A percentile compares a stretch with the other conserved stretches of the same genome.
Evolutionary conservation across 1,140 invertebrate genomes (phyloP).

Genomic region (Gryon sp.): DNA sequence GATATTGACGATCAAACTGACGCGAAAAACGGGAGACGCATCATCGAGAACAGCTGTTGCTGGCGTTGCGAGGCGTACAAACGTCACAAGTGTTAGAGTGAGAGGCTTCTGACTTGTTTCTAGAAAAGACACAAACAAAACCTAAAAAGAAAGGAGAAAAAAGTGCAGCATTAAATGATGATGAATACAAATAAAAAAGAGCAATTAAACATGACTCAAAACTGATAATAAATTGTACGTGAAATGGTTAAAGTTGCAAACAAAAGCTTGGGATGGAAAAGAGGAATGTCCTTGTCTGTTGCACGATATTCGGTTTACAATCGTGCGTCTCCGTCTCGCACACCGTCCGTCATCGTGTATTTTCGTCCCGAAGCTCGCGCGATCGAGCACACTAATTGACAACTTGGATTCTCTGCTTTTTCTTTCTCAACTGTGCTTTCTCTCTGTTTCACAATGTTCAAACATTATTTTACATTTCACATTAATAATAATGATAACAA

Average conservation of each 20-base stretch:
- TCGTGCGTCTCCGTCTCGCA: neutral
- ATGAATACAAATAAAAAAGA: no score
- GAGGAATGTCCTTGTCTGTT: neutral
- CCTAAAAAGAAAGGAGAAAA: no score
- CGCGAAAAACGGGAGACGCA: slow-evolving; percentile 18
- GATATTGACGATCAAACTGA: neutral
- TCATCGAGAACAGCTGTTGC: slow-evolving; percentile 73
- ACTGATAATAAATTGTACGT: no score
- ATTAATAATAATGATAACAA: no score
- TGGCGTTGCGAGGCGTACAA: slow-evolving; percentile 64
- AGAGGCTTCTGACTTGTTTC: slow-evolving; percentile 39
- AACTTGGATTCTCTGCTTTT: neutral
- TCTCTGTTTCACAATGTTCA: no score
- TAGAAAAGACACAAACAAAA: neutral
- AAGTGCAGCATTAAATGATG: no score
- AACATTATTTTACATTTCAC: no score
- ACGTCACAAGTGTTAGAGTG: slow-evolving; percentile 67
- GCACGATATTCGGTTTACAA: no score
- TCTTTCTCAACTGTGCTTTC: neutral
- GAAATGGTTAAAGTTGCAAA: no score
- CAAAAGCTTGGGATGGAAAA: no score
- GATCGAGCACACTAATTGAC: neutral
- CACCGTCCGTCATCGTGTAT: neutral
- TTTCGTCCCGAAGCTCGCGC: neutral
- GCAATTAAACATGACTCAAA: no score